Percentiles rank a stretch among this genome's conserved stretches.
These are phyloP conservation scores for Heliocidaris tuberculata DNA, from an alignment of 35 echinoderm and acorn worm genomes.

Conservation along the genomic window DNA sequence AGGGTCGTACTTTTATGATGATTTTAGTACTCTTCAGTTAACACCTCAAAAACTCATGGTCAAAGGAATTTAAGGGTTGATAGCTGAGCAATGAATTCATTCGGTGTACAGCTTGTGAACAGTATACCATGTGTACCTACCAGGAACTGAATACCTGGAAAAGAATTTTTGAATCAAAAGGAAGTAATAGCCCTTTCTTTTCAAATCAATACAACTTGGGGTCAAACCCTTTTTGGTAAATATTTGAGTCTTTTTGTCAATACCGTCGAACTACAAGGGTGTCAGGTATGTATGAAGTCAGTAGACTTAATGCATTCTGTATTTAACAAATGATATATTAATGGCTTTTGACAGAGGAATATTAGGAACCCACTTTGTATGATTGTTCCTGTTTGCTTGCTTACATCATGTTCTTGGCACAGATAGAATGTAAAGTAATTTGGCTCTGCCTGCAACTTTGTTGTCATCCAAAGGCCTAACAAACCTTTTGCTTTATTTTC, in stretches of 20 bases:
- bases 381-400: not conserved
- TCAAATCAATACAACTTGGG: not conserved
- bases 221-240: not conserved
- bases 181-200: not conserved
- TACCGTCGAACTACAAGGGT: not conserved
- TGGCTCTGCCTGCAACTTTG: no score
- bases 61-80: no score
- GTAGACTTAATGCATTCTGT: no score
- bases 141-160: not conserved
- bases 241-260: not conserved
- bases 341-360: not conserved
- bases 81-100: not conserved
- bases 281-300: not conserved
- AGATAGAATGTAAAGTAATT: no score
- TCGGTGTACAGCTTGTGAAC: not conserved
- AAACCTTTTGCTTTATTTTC: no score
- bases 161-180: not conserved
- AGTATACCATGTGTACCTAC: not conserved
- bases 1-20: no score
- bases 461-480: no score
- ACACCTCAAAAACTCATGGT: no score
- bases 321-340: not conserved
- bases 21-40: no score
- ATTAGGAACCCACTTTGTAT: not conserved
- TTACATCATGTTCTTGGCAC: not conserved